These are phyloP conservation scores for Pygmarrhopalites habei DNA, from an alignment of 1,140 invertebrate genomes.

Conservation along the genomic window DNA sequence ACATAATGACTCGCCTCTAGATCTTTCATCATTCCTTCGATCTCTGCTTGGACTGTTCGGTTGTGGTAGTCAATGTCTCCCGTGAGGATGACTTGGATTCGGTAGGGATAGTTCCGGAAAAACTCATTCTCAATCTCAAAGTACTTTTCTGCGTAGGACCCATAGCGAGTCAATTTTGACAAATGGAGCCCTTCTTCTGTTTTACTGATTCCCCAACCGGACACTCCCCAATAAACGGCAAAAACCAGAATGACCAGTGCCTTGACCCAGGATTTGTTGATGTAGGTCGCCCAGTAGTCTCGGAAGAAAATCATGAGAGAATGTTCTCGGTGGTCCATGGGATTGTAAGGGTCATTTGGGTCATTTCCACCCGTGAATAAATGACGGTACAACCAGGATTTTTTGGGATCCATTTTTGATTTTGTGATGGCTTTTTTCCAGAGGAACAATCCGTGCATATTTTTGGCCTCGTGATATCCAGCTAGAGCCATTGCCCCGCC, in stretches of 20 bases:
- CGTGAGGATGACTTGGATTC: slow-evolving; percentile 74
- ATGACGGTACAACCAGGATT: slow-evolving; percentile 64
- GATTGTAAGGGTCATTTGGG: slow-evolving; percentile 72
- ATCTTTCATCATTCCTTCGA: slow-evolving; percentile 68
- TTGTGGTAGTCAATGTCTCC: slow-evolving; percentile 81
- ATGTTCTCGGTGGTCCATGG: slow-evolving; percentile 76
- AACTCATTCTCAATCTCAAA: slow-evolving; percentile 82
- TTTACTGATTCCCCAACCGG: slow-evolving; percentile 77
- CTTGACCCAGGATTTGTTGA: slow-evolving; percentile 72
- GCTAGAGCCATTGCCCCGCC: slow-evolving; percentile 82
- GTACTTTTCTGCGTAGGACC: slow-evolving; percentile 83
- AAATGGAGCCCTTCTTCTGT: slow-evolving; percentile 84
- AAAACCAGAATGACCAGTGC: slow-evolving; percentile 55
- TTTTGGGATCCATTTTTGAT: slow-evolving; percentile 48
- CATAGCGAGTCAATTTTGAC: slow-evolving; percentile 72
- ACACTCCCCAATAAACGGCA: slow-evolving; percentile 69
- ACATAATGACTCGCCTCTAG: slow-evolving; percentile 77
- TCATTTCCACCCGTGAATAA: slow-evolving; percentile 79
- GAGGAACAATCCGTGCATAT: slow-evolving; percentile 72
- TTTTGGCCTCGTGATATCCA: slow-evolving; percentile 78
- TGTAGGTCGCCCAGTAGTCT: slow-evolving; percentile 65
- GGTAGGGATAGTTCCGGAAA: slow-evolving; percentile 83
- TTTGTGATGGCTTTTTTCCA: slow-evolving; percentile 42
- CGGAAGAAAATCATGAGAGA: slow-evolving; percentile 82
- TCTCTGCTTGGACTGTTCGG: slow-evolving; percentile 61